Conservation (phyloP, 1,140 invertebrate genomes). For the Atta texana region DNA sequence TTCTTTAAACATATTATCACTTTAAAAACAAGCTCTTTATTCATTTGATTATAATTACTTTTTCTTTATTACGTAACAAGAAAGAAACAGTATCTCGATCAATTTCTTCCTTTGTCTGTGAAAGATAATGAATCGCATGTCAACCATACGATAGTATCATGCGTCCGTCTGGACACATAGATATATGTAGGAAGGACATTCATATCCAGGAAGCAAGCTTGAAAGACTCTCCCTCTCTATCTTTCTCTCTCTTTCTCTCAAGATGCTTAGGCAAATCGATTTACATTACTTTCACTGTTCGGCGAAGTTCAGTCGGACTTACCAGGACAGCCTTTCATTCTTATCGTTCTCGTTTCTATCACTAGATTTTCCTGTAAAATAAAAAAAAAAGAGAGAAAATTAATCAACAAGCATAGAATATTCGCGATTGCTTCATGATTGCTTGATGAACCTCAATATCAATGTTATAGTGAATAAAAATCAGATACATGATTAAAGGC, state of each 20-base stretch:
- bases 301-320: constrained; percentile 44
- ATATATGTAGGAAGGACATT: constrained; percentile 37
- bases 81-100: constrained; percentile 54
- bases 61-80: constrained; percentile 21
- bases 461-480: not conserved
- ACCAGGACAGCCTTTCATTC: constrained; percentile 26
- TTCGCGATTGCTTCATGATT: not conserved
- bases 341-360: constrained; percentile 23
- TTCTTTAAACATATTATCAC: not conserved
- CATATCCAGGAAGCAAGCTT: constrained; percentile 26
- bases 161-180: not conserved
- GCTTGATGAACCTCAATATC: constrained; percentile 8
- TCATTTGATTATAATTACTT: not conserved
- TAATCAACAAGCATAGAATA: not conserved
- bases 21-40: not conserved
- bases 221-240: constrained; percentile 36
- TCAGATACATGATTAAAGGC: not conserved
- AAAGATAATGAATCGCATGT: constrained; percentile 23
- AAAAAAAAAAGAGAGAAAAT: not conserved
- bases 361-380: constrained; percentile 26
- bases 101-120: constrained; percentile 59
- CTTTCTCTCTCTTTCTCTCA: constrained; percentile 4
- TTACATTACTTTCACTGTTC: constrained; percentile 72
- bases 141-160: not conserved
- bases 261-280: constrained; percentile 55